Evolutionary conservation across 1,140 invertebrate genomes (phyloP).

Genomic region (Caenorhabditis elegans): WBcel235 BX284604.4:2918501-2919000

Average conservation of each 20-base stretch:
- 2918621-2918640: no score
- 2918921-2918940: not conserved
- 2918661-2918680: no score
- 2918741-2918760: not conserved
- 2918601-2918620: no score
- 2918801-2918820: not conserved
- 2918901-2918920: not conserved
- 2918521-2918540: conserved; percentile 69
- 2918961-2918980: conserved; percentile 76
- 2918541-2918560: conserved; percentile 55
- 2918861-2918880: no score
- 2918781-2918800: conserved; percentile 12
- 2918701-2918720: conserved; percentile 25
- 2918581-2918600: no score
- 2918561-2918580: conserved; percentile 44
- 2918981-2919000: conserved; percentile 72
- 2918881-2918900: conserved; percentile 15
- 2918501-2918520: conserved; percentile 64
- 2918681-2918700: not conserved
- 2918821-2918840: no score
- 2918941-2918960: conserved; percentile 61
- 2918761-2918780: not conserved
- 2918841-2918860: no score
- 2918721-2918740: not conserved
- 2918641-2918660: no score